These are phyloP conservation scores for Limonius californicus DNA, from an alignment of 1,140 invertebrate genomes.

Conservation along the genomic window DNA sequence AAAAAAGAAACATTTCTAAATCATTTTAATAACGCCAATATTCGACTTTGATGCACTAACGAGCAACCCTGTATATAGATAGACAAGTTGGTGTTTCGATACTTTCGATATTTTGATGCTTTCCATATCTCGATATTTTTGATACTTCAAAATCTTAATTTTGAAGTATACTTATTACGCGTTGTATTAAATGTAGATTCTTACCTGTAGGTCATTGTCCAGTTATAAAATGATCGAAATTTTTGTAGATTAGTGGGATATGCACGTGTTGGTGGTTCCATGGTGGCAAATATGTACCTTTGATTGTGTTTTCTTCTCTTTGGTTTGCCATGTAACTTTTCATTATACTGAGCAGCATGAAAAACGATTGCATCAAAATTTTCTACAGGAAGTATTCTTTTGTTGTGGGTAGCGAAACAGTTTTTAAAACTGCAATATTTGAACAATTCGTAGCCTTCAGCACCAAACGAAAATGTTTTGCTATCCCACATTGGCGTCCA, in stretches of 20 bases:
- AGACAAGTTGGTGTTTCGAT: too few relatives aligned
- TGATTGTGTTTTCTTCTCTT: neutral
- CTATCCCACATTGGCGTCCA: neutral
- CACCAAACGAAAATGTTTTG: neutral
- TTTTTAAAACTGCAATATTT: neutral
- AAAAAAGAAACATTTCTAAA: too few relatives aligned
- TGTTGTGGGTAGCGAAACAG: conserved; percentile 6
- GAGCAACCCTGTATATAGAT: too few relatives aligned
- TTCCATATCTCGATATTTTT: too few relatives aligned
- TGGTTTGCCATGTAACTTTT: conserved; percentile 4
- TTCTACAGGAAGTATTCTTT: neutral
- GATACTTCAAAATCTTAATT: too few relatives aligned
- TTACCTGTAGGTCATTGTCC: conserved; percentile 4
- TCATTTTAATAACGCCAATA: too few relatives aligned
- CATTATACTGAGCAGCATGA: neutral
- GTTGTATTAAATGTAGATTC: too few relatives aligned
- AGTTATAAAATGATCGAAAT: neutral
- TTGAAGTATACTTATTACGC: too few relatives aligned
- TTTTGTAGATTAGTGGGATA: neutral
- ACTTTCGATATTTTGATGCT: too few relatives aligned
- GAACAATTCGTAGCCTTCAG: neutral
- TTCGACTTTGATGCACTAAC: too few relatives aligned
- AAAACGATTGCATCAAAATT: conserved; percentile 3
- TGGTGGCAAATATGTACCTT: neutral
- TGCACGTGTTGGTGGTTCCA: neutral